A percentile compares a stretch with the other conserved stretches of the same genome.
Conservation (phyloP, 2,113 vertebrate species). For the Siniperca chuatsi region DNA sequence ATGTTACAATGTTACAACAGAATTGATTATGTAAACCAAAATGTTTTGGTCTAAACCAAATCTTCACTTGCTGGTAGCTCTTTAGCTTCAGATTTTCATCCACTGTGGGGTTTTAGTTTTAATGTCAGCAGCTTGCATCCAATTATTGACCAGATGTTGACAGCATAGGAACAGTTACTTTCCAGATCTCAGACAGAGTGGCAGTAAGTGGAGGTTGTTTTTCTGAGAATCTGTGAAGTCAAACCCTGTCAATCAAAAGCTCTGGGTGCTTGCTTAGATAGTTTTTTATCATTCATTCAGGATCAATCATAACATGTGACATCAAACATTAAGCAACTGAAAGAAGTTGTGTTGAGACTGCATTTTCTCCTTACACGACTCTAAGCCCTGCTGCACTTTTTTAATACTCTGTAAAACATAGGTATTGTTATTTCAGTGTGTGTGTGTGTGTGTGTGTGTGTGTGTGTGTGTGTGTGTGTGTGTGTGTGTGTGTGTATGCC, state of each 20-base stretch:
- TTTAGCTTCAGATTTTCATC: not conserved
- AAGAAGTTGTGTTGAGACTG: not conserved
- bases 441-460: slow-evolving; percentile 83
- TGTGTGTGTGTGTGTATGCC: slow-evolving; percentile 86
- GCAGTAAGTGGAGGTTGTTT: not conserved
- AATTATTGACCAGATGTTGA: not conserved
- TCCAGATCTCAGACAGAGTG: not conserved
- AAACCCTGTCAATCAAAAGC: not conserved
- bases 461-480: slow-evolving; percentile 82
- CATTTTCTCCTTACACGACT: not conserved
- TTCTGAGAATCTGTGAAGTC: not conserved
- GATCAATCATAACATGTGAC: not conserved
- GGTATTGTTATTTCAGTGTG: not conserved
- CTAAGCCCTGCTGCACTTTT: too few species aligned
- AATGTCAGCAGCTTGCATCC: not conserved
- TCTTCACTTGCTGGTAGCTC: not conserved
- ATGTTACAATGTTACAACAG: not conserved
- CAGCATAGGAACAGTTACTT: not conserved
- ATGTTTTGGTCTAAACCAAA: not conserved
- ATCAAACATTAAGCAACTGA: not conserved
- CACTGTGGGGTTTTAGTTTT: not conserved
- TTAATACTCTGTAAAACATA: not conserved
- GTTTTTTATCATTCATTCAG: not conserved
- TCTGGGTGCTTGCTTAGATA: not conserved
- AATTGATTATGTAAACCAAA: not conserved